Evolutionary conservation across 2,113 vertebrate genomes (phyloP).

Genomic region (Ibidorhyncha struthersii): DNA sequence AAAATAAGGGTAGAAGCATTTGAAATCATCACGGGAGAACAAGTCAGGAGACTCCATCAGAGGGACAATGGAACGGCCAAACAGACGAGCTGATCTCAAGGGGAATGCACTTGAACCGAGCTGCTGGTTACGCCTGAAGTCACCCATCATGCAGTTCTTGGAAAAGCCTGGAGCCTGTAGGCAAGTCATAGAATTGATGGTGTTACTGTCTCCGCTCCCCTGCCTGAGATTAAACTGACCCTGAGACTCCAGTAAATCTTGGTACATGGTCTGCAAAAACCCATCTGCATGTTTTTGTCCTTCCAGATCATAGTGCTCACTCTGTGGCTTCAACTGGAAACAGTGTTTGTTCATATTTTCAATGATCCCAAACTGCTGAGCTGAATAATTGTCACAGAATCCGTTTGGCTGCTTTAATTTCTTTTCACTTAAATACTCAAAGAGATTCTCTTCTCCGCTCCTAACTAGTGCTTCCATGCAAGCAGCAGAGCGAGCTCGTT

Average conservation of each 20-base stretch:
- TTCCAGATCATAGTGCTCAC: conserved; percentile 63
- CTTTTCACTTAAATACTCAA: conserved; percentile 75
- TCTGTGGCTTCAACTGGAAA: conserved; percentile 69
- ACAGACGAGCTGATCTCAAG: conserved; percentile 36
- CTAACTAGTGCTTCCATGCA: conserved; percentile 70
- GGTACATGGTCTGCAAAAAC: conserved; percentile 64
- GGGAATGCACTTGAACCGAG: conserved; percentile 61
- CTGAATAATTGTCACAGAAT: conserved; percentile 73
- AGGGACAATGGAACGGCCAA: conserved; percentile 65
- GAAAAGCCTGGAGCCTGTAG: conserved; percentile 65
- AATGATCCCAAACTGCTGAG: conserved; percentile 68
- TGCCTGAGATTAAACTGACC: conserved; percentile 64
- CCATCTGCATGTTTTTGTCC: conserved; percentile 64
- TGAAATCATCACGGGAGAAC: conserved; percentile 70
- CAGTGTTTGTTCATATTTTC: conserved; percentile 71
- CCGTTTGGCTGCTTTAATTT: conserved; percentile 77
- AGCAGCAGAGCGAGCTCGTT: conserved; percentile 60
- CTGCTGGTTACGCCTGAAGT: conserved; percentile 65
- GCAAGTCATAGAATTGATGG: conserved; percentile 14
- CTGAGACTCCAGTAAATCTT: conserved; percentile 69
- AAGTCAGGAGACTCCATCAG: conserved; percentile 67
- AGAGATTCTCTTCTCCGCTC: conserved; percentile 70
- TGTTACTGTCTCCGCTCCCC: conserved; percentile 48
- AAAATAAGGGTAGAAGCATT: conserved; percentile 69
- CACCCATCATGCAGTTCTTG: conserved; percentile 67